Evolutionary conservation across 2,113 vertebrate species (phyloP).

Genomic region (Lepus timidus): DNA sequence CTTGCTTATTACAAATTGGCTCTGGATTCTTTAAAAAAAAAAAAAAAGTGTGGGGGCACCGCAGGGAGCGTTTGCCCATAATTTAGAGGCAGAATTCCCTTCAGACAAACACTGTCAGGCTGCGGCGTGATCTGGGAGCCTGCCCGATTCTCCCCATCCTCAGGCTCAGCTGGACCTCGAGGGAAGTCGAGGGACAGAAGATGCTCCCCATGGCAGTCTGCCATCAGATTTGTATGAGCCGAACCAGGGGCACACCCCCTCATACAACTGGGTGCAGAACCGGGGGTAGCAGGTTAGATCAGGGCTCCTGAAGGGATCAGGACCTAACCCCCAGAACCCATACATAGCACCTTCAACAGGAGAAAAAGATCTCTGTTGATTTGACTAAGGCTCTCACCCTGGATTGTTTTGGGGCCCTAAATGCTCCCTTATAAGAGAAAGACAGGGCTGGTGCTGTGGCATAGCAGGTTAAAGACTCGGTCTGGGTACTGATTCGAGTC

Average conservation of each 20-base stretch:
- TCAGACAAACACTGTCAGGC: slow-evolving; percentile 81
- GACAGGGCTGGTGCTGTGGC: too few species aligned
- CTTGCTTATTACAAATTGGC: slow-evolving; percentile 90
- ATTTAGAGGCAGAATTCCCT: slow-evolving; percentile 84
- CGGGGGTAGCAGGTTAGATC: neutral
- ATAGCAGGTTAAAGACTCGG: too few species aligned
- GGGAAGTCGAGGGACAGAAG: neutral
- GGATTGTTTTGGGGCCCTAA: neutral
- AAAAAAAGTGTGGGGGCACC: slow-evolving; percentile 37
- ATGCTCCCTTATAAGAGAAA: neutral
- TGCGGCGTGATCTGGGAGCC: neutral
- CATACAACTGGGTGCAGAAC: too few species aligned
- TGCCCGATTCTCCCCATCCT: neutral
- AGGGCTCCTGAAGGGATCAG: neutral
- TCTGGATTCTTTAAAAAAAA: slow-evolving; percentile 71
- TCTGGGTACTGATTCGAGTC: too few species aligned
- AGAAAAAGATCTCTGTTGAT: neutral
- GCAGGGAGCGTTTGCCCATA: slow-evolving; percentile 87
- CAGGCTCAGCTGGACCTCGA: neutral
- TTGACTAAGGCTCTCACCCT: too few species aligned
- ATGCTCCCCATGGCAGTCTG: neutral
- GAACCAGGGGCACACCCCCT: neutral
- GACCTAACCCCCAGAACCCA: neutral
- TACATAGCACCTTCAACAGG: neutral
- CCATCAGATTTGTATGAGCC: too few species aligned